Conservation (phyloP, 1,140 invertebrate genomes). For the Maconellicoccus hirsutus region DNA sequence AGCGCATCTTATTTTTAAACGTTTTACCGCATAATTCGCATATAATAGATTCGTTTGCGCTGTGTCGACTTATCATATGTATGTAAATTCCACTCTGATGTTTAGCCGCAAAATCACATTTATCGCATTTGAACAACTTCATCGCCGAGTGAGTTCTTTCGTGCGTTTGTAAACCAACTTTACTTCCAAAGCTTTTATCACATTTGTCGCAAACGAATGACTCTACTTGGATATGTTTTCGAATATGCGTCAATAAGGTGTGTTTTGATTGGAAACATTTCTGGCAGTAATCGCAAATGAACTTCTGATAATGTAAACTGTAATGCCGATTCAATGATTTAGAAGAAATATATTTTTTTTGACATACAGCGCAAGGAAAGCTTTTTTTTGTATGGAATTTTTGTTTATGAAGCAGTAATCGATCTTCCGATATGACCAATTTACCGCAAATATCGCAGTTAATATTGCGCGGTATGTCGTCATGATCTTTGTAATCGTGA, state of each 20-base stretch:
- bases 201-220: conserved; percentile 27
- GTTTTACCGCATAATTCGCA: conserved; percentile 25
- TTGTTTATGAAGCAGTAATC: not conserved
- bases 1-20: conserved; percentile 23
- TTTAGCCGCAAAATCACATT: conserved; percentile 41
- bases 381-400: not conserved
- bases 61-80: not conserved
- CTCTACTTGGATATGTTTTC: conserved; percentile 29
- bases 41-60: not conserved
- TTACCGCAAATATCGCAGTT: not conserved
- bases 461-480: conserved; percentile 37
- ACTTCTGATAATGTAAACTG: not conserved
- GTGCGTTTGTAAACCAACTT: conserved; percentile 48
- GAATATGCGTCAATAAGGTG: conserved; percentile 28
- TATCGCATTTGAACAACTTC: conserved; percentile 54
- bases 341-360: not conserved
- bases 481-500: conserved; percentile 56
- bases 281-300: conserved; percentile 45
- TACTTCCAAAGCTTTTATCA: conserved; percentile 39
- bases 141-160: conserved; percentile 58
- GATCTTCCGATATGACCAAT: not conserved
- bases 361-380: not conserved
- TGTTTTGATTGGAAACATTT: conserved; percentile 43
- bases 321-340: not conserved
- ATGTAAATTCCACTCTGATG: not conserved